These are phyloP conservation scores for Mastomys coucha DNA, from an alignment of 2,113 vertebrate species.

Conservation along the genomic window DNA sequence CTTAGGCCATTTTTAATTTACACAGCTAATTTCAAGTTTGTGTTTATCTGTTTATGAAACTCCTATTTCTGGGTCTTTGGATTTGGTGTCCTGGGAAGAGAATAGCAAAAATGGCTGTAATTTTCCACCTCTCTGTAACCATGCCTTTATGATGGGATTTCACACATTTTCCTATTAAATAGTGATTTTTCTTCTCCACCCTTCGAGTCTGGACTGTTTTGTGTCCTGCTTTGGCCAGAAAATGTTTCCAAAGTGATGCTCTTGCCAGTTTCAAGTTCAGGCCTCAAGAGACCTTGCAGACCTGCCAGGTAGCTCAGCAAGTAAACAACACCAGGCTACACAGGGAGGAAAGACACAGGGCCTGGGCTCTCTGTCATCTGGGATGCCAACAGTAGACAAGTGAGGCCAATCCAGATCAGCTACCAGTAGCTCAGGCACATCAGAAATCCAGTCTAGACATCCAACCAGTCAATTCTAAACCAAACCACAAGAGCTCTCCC, in stretches of 20 bases:
- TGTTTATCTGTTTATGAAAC: not conserved
- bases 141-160: not conserved
- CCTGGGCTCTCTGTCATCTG: too few species aligned
- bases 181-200: not conserved
- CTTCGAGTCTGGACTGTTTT: not conserved
- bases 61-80: not conserved
- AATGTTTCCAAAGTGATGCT: not conserved
- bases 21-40: not conserved
- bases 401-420: not conserved
- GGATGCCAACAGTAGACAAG: not conserved
- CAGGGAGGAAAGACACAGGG: not conserved
- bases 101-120: not conserved
- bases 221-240: not conserved
- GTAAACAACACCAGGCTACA: not conserved
- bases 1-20: not conserved
- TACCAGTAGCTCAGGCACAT: not conserved
- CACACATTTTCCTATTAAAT: not conserved
- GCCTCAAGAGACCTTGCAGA: not conserved
- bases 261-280: not conserved
- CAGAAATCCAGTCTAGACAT: not conserved
- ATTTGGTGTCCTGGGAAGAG: not conserved
- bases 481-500: not conserved
- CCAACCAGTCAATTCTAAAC: not conserved
- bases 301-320: not conserved
- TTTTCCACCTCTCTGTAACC: not conserved